Base-by-base conservation (phyloP, 1,140 invertebrate species). In the Prorops nasuta region DNA sequence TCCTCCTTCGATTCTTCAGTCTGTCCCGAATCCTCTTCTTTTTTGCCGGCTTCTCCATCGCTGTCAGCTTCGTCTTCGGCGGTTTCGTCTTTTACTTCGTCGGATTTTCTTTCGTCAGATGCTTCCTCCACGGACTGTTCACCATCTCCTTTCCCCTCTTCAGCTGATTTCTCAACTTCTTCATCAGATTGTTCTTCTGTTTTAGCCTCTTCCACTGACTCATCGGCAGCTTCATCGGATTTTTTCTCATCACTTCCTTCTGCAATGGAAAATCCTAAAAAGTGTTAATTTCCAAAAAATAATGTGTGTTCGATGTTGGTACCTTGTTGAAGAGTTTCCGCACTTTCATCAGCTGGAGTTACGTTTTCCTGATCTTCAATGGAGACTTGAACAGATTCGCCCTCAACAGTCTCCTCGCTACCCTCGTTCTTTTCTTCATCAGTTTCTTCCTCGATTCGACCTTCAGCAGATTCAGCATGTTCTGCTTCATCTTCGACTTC, bases 161-260 rank as follows among this genome's bases (percentile, higher is more conserved):
- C 24, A 4, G 10, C 24, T 10, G 10, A 28, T n/a, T n/a, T n/a
- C n/a, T n/a, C 24, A 28, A 75, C 71, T 69, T 79, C 72, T 66
- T 74, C 72, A 64, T 66, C 71, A 43, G 71, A 65, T 20, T 60
- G 49, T 21, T 71, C 69, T 16, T 63, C 59, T 14, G 58, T 52
- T 40, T 64, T 63, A 1, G 38, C 50, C 0, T 40, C 57, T 9
- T 55, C 53, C 20, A n/a, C 38, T 18, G 20, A 14, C 17, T 47
- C 49, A 4, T 48, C 31, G 1, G 16, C 38, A 7, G 38, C 22
- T 15, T 50, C 36, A 28, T 36, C 38, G 1, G 9, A 46, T 14
- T 49, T 45, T 3, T 31, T 35, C 20, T 56, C 46, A 12, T 60
- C 51, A 1, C 20, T 36, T 47, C 47, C 54, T 46, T 53, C 59